Evolutionary conservation across 2,797 vertebrate species (phyloP).

Genomic region (Cryptoprocta ferox): DNA sequence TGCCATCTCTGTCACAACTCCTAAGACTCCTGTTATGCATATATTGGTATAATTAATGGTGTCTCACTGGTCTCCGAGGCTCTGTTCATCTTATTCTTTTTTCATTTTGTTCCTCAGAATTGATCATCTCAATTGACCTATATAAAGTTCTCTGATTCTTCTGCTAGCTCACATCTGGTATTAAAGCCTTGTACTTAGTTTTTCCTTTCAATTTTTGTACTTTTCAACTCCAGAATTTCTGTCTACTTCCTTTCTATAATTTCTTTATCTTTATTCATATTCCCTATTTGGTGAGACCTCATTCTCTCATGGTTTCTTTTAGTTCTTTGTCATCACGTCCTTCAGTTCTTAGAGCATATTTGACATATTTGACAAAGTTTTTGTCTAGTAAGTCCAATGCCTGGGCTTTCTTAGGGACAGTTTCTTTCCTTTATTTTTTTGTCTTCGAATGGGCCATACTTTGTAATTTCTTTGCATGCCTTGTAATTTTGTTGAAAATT

Average conservation of each 20-base stretch:
- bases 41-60: background rate
- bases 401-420: background rate
- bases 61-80: background rate
- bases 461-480: background rate
- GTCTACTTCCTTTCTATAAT: background rate
- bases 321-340: background rate
- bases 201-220: background rate
- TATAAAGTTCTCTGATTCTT: background rate
- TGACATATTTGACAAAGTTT: background rate
- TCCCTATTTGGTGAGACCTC: background rate
- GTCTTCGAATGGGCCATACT: background rate
- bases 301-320: background rate
- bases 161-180: background rate
- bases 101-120: background rate
- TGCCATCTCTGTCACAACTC: background rate
- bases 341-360: background rate
- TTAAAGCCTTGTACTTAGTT: background rate
- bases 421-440: background rate
- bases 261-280: background rate
- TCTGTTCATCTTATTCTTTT: background rate
- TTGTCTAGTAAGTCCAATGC: background rate
- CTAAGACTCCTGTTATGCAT: background rate
- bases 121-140: background rate
- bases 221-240: background rate
- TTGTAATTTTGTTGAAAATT: constrained; percentile 17